Evolutionary conservation across 1,140 invertebrate species (phyloP).

Genomic region (Papilio dardanus): DNA sequence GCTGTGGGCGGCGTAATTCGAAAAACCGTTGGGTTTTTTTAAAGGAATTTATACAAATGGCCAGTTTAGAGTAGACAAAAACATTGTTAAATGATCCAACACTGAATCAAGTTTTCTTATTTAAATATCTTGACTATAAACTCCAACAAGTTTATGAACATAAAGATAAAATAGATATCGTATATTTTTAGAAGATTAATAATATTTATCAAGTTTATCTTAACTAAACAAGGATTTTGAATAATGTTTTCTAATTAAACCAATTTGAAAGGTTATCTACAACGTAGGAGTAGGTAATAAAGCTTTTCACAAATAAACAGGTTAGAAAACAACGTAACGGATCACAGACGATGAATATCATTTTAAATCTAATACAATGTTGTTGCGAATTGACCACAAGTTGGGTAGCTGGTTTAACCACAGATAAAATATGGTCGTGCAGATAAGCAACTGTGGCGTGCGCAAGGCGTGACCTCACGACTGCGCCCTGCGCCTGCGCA

Average conservation of each 20-base stretch:
- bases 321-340: background rate
- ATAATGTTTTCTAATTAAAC: background rate
- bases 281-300: background rate
- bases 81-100: background rate
- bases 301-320: background rate
- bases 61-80: background rate
- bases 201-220: too few species aligned
- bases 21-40: background rate
- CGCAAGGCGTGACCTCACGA: slow-evolving; percentile 53
- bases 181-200: background rate
- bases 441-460: slow-evolving; percentile 46
- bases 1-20: slow-evolving; percentile 3
- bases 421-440: slow-evolving; percentile 47
- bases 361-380: slow-evolving; percentile 19
- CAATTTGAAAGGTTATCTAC: too few species aligned
- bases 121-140: background rate
- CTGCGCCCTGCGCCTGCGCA: slow-evolving; percentile 48
- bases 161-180: too few species aligned
- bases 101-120: background rate
- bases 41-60: slow-evolving; percentile 1
- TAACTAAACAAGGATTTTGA: too few species aligned
- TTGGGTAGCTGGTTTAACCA: slow-evolving; percentile 44
- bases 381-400: slow-evolving; percentile 39
- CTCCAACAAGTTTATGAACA: too few species aligned
- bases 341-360: slow-evolving; percentile 15